These are phyloP conservation scores for Calliscelio sp. DNA, from an alignment of 2,888 invertebrate genomes.

Conservation along the genomic window DNA sequence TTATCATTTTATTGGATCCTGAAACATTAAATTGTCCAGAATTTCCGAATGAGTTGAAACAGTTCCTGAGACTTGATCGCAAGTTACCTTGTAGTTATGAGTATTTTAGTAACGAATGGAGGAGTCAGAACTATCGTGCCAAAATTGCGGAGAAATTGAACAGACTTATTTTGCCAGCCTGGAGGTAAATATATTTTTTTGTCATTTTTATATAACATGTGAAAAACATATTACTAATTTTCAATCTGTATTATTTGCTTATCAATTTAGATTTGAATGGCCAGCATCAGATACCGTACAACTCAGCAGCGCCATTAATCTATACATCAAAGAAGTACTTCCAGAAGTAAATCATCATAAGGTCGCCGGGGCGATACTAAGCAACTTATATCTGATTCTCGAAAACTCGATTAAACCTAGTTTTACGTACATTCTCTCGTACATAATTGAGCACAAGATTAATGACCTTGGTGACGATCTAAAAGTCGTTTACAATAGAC, in stretches of 20 bases:
- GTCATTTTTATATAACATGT: too few relatives aligned
- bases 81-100: too few relatives aligned
- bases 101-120: too few relatives aligned
- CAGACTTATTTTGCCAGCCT: too few relatives aligned
- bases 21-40: too few relatives aligned
- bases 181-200: too few relatives aligned
- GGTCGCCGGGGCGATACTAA: slow-evolving; percentile 78
- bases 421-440: slow-evolving; percentile 81
- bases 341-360: slow-evolving; percentile 72
- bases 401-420: slow-evolving; percentile 71
- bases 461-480: slow-evolving; percentile 75
- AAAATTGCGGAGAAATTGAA: too few relatives aligned
- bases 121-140: too few relatives aligned
- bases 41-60: too few relatives aligned
- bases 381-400: slow-evolving; percentile 77
- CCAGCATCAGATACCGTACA: slow-evolving; percentile 79
- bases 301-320: slow-evolving; percentile 77
- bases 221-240: too few relatives aligned
- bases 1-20: too few relatives aligned
- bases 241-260: not conserved
- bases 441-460: slow-evolving; percentile 81
- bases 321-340: slow-evolving; percentile 80
- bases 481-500: slow-evolving; percentile 88
- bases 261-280: slow-evolving; percentile 80
- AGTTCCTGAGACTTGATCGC: too few relatives aligned